Conservation (phyloP, 1,140 invertebrate genomes). For the Uloborus diversus region DNA sequence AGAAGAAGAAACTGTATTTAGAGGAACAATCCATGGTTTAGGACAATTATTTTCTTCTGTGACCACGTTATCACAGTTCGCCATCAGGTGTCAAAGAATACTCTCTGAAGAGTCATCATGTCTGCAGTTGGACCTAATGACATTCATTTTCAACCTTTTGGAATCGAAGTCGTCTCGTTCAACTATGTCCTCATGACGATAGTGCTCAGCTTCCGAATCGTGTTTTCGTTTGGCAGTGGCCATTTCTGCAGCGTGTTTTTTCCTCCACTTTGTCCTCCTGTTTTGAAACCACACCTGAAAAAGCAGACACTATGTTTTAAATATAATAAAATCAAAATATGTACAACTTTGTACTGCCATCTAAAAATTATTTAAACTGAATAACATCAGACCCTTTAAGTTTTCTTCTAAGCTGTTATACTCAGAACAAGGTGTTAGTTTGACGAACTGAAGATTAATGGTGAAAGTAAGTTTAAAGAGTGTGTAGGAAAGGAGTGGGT, state of each 20-base stretch:
- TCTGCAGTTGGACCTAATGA: constrained; percentile 29
- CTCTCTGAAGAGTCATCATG: constrained; percentile 47
- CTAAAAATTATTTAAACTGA: too few relatives aligned
- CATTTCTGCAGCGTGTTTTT: constrained; percentile 99
- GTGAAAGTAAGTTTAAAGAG: too few relatives aligned
- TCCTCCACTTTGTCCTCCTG: constrained; percentile 98
- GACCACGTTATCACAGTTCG: background rate
- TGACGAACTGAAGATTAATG: too few relatives aligned
- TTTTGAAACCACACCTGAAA: constrained; percentile 99
- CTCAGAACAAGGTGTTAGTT: too few relatives aligned
- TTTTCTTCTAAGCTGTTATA: too few relatives aligned
- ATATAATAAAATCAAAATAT: too few relatives aligned
- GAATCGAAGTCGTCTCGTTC: constrained; percentile 70
- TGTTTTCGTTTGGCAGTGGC: constrained; percentile 96
- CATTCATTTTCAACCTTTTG: constrained; percentile 33
- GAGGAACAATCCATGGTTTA: background rate
- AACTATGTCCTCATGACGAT: constrained; percentile 72
- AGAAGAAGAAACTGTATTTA: background rate
- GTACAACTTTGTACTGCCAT: too few relatives aligned
- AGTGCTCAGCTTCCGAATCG: constrained; percentile 83
- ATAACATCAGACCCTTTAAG: too few relatives aligned
- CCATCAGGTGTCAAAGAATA: constrained; percentile 17
- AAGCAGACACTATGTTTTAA: too few relatives aligned
- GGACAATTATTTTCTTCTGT: too few relatives aligned
- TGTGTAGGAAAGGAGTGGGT: too few relatives aligned